Evolutionary conservation across 1,140 invertebrate species (phyloP).

Genomic region (Drosophila hydei): DNA sequence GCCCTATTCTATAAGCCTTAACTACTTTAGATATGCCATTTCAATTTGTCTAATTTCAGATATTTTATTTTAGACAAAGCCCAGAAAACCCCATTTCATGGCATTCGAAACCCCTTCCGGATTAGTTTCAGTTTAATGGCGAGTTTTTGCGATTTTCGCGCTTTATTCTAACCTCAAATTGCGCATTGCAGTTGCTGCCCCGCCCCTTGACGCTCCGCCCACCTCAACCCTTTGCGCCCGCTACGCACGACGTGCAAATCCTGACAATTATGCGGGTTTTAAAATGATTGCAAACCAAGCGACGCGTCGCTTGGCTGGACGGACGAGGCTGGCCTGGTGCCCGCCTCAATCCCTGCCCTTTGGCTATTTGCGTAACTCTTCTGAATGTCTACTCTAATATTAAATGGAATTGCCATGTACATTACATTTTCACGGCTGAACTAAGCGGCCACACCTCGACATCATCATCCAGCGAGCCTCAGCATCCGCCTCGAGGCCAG

Average conservation of each 20-base stretch:
- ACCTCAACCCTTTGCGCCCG: slow-evolving; percentile 28
- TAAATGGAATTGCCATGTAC: slow-evolving; percentile 73
- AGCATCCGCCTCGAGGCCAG: slow-evolving; percentile 49
- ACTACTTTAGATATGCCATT: too few relatives aligned
- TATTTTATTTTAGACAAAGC: too few relatives aligned
- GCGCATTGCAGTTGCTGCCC: slow-evolving; percentile 21
- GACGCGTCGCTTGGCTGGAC: slow-evolving; percentile 15
- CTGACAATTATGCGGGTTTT: slow-evolving; percentile 80
- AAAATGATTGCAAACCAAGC: slow-evolving; percentile 67
- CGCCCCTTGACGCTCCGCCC: neutral
- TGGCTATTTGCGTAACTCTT: slow-evolving; percentile 77
- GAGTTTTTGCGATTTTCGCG: slow-evolving; percentile 25
- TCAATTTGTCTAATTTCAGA: too few relatives aligned
- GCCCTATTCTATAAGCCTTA: too few relatives aligned
- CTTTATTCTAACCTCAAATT: slow-evolving; percentile 32
- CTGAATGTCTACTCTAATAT: slow-evolving; percentile 57
- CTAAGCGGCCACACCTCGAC: slow-evolving; percentile 75
- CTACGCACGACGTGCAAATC: slow-evolving; percentile 70
- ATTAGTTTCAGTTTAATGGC: slow-evolving; percentile 9
- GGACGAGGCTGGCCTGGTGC: neutral
- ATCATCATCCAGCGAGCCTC: slow-evolving; percentile 25
- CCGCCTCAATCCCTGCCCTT: slow-evolving; percentile 36
- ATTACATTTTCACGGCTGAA: slow-evolving; percentile 76
- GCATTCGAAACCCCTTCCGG: neutral
- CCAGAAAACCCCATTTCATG: neutral